Evolutionary conservation across 2,113 vertebrate species (phyloP), one percentile per base, ranked within the genome.

Genomic region (Cariama cristata): DNA sequence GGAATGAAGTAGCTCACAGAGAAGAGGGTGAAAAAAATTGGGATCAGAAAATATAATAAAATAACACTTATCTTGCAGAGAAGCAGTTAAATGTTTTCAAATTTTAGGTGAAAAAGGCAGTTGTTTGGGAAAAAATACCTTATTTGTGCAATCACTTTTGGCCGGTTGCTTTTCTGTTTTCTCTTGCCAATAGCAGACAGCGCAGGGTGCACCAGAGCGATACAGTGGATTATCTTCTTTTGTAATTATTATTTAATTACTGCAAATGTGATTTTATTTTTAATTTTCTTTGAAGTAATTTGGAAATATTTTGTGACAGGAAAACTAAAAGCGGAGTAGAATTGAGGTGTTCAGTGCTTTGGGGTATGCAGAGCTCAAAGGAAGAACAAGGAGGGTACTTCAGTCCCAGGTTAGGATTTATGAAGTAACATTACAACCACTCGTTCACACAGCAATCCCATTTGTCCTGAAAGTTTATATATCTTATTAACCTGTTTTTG

Each of bases 11-110:
- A 52, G 12, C 19, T 71, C 16, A 40, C 8, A 71, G 62, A 44
- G 27, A 68, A n/a, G 32, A 7, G 6, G 2, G 9, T 19, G 16
- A 0, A 3, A 22, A 44, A 35, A 42, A 11, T 0, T 33, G 1
- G 22, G 14, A 80, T 45, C 52, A 87, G 44, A 49, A 76, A 68
- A 62, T n/a, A 8, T 2, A 62, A 38, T 28, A 33, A 60, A 77
- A 55, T 12, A n/a, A 66, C 73, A 47, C 5, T 33, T 26, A 20
- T 18, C 3, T 19, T 60, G 12, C 42, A 79, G 27, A 60, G 9
- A 32, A 75, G 35, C 30, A 72, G 42, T 52, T 63, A n/a, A 86
- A 42, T 38, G 6, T 64, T 67, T 90, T 68, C 45, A 72, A 58
- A 60, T 59, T 85, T 75, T 82, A 32, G 27, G 45, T 49, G 40